Evolutionary conservation across 2,113 vertebrate species (phyloP).

Genomic region (Myotis lucifugus): DNA sequence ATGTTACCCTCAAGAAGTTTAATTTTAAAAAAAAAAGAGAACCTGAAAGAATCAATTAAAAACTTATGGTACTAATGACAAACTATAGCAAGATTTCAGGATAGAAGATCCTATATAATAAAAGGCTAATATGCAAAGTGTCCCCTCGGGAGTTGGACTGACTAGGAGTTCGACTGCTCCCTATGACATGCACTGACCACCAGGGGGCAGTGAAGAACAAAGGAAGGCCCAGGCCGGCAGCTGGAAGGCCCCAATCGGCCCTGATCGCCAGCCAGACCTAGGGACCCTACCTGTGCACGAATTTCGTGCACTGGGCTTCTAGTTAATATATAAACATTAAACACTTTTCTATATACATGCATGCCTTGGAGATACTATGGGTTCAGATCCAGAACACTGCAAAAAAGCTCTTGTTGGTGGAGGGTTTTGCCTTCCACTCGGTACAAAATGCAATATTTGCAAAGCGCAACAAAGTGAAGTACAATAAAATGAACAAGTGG

Average conservation of each 20-base stretch:
- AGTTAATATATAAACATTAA: neutral
- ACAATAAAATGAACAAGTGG: neutral
- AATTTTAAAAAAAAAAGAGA: neutral
- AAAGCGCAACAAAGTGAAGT: neutral
- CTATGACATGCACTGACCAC: too few relatives aligned
- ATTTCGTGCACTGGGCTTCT: too few relatives aligned
- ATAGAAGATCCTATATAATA: neutral
- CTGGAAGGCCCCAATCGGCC: too few relatives aligned
- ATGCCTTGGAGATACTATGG: neutral
- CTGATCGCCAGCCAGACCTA: too few relatives aligned
- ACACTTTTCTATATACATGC: neutral
- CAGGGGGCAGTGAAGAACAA: too few relatives aligned
- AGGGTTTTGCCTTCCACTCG: neutral
- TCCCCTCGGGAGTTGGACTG: too few relatives aligned
- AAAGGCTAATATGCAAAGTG: too few relatives aligned
- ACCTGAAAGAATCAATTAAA: neutral
- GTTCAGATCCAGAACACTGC: neutral
- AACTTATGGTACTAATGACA: neutral
- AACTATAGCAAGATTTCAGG: neutral
- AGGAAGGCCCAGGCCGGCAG: too few relatives aligned
- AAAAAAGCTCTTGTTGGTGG: neutral
- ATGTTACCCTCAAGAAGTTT: neutral
- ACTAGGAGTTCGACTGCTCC: too few relatives aligned
- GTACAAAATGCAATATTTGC: neutral
- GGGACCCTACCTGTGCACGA: too few relatives aligned